phyloP scores from a whole-genome alignment of 35 echinoderm and acorn worm genomes.

The Heliocidaris erythrogramma region DNA sequence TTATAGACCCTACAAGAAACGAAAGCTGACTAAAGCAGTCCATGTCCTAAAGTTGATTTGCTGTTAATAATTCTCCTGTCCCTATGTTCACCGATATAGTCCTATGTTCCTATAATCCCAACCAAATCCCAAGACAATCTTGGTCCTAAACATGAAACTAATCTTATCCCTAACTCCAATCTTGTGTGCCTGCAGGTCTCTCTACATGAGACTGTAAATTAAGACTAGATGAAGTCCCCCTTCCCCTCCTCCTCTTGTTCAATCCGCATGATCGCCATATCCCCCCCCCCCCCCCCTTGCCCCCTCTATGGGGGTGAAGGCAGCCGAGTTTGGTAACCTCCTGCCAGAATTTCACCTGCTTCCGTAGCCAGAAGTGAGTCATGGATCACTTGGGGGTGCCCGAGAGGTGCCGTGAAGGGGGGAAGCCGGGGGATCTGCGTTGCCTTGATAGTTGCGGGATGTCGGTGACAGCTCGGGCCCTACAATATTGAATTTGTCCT shows the following conservation, averaged over 20 bases:
- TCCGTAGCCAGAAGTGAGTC: conserved; percentile 21
- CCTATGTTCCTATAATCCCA: too few species aligned
- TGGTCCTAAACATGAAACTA: too few species aligned
- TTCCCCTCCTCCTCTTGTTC: background rate
- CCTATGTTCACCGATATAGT: too few species aligned
- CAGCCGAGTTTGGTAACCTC: conserved; percentile 25
- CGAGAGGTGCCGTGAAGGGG: background rate
- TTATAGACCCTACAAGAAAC: too few species aligned
- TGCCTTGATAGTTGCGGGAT: background rate
- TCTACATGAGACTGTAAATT: background rate
- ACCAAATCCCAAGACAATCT: too few species aligned
- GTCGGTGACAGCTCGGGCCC: too few species aligned
- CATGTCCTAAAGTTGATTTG: too few species aligned
- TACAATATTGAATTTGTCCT: too few species aligned
- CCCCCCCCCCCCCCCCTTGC: background rate
- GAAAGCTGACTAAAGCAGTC: too few species aligned
- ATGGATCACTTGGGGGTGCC: conserved; percentile 5
- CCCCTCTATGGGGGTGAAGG: background rate
- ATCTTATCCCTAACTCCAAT: too few species aligned
- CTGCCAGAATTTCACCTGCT: conserved; percentile 26
- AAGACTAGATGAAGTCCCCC: background rate
- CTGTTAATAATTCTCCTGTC: too few species aligned
- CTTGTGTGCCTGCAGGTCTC: background rate
- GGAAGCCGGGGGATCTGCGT: background rate
- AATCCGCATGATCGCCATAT: background rate